phyloP scores from a whole-genome alignment of 2,797 vertebrate genomes.

The Chrysolophus pictus region DNA sequence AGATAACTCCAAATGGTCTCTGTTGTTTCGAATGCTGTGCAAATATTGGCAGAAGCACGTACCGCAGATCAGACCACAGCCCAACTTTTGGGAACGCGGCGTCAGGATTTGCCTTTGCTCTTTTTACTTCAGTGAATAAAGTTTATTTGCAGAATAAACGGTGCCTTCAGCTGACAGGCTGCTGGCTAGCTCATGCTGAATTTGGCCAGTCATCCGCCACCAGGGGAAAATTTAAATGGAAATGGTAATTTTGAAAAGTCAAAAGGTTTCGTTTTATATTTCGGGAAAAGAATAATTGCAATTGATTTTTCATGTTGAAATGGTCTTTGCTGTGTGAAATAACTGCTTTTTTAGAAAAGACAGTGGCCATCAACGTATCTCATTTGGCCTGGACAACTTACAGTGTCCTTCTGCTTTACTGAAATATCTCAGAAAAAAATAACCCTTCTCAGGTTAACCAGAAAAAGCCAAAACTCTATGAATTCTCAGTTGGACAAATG shows the following conservation, averaged over 20 bases:
- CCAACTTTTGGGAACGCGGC: not conserved
- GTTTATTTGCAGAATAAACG: not conserved
- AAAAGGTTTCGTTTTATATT: constrained; percentile 19
- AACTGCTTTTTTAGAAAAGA: constrained; percentile 19
- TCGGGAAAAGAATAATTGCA: not conserved
- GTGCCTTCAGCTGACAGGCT: not conserved
- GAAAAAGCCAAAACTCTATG: not conserved
- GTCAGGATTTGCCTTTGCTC: not conserved
- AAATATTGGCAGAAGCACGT: constrained; percentile 30
- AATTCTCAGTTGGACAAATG: not conserved
- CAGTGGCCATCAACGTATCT: not conserved
- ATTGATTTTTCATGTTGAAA: constrained; percentile 12
- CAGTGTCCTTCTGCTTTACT: not conserved
- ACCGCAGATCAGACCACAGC: not conserved
- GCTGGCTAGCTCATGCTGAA: not conserved
- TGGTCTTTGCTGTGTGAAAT: not conserved
- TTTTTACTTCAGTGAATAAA: not conserved
- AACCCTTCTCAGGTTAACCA: not conserved
- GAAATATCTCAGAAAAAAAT: not conserved
- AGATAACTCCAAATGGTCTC: not conserved
- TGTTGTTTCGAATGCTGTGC: not conserved
- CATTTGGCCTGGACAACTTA: not conserved
- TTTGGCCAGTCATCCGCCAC: not conserved
- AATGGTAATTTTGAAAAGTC: constrained; percentile 16
- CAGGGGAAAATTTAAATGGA: not conserved